Evolutionary conservation across 2,888 invertebrate species (phyloP), one percentile per base, ranked within the genome.

Genomic region (Dicyrtomina minuta): DNA sequence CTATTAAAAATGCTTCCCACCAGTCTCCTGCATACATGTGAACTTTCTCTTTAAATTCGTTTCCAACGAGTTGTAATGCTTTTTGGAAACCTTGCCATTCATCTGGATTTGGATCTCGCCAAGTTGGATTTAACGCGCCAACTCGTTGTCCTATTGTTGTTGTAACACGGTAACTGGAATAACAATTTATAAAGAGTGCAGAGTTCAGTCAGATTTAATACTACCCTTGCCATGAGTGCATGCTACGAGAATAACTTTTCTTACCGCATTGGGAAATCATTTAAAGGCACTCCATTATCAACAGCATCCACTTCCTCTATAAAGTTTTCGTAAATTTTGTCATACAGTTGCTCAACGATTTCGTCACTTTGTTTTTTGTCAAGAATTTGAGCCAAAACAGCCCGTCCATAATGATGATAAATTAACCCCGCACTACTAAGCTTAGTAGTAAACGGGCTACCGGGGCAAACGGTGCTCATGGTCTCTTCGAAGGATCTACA

Each of bases 261-360:
- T 65, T 62, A 71, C 70, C 68, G 62, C 56, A 67, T 64, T 4
- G 72, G 70, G 49, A 64, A 39, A 10, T 74, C 70, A 68, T 72
- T 72, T 33, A 69, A 59, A 55, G 43, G 41, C 0, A 97, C 86
- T n/a, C 98, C 99, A 84, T 99, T 99, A 81, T 99, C 99, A 67
- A 97, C 90, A 0, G 91, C 98, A 83, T 99, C 99, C 71, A 99
- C 86, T 85, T 97, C 96, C 83, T 91, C 89, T 15, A 99, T 88
- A 67, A 98, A 91, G 70, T 86, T 86, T 74, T 91, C 89, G 81
- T 99, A 99, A 0, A 98, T 85, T 80, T 88, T 87, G 73, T 85
- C 83, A 79, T 85, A 93, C 15, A 91, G 83, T 0, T 83, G 79
- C 71, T 82, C 83, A 0, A 90, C 78, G 65, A 88, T 85, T 15